Base-by-base conservation (phyloP, 2,113 vertebrate genomes). In the Seriola aureovittata region DNA sequence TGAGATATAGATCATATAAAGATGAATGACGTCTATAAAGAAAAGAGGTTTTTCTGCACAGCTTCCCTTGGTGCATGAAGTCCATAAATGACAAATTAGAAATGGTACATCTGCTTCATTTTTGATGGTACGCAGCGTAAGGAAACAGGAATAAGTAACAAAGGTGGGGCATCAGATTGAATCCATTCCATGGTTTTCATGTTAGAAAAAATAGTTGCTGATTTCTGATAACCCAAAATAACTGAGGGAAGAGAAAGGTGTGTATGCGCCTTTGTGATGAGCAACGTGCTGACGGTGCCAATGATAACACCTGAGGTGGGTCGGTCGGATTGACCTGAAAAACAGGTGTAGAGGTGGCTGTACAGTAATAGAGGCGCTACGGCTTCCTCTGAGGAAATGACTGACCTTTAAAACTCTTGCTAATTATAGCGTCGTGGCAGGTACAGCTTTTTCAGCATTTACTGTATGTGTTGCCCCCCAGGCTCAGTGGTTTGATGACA, bases 261-360 rank as follows among this genome's bases (percentile, higher is more conserved):
- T 3, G 29, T 36, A 19, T 48, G 21, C 50, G 19, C 8, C 34
- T 44, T 55, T 44, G 38, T 65, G n/a, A 83, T 74, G 68, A 80
- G 68, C 34, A n/a, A 72, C 65, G 66, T 79, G 40, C 23, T 72
- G 55, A 75, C 55, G 32, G 23, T 0, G 23, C 9, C 36, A 66
- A 17, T 2, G 67, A 58, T 72, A 29, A 64, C 60, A 44, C 21
- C 42, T 71, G 58, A 75, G 62, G 10, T 57, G 32, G 14, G 48
- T 40, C 2, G 23, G 62, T 77, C 60, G 66, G 89, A 66, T 5
- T 60, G 62, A 93, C 90, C 74, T 82, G 88, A 89, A 91, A 91
- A 92, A 91, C 92, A 66, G 82, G 85, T 88, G 83, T 50, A 75
- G 44, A 74, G 16, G 48, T 16, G 1, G 34, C 21, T 58, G 21